These are phyloP conservation scores for Ranitomeya imitator DNA, from an alignment of 2,113 vertebrate species.

Conservation along the genomic window DNA sequence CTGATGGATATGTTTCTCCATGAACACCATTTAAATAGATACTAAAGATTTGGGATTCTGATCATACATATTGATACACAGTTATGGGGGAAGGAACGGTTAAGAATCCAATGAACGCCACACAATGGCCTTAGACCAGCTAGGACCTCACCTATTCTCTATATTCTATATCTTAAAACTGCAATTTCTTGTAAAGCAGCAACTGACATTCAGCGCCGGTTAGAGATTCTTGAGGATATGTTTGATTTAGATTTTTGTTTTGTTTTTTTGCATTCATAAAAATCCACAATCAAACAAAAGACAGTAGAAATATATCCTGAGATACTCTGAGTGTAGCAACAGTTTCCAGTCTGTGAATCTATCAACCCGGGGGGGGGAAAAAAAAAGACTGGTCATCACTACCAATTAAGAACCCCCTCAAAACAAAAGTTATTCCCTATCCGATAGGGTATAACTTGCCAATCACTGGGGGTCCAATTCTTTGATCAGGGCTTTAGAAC, in stretches of 20 bases:
- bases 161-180: slow-evolving; percentile 33
- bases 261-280: slow-evolving; percentile 10
- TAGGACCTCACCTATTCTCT: slow-evolving; percentile 41
- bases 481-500: too few species aligned
- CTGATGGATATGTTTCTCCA: background rate
- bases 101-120: slow-evolving; percentile 29
- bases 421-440: too few species aligned
- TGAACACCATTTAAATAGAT: background rate
- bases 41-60: background rate
- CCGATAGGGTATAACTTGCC: too few species aligned
- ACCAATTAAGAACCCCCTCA: background rate
- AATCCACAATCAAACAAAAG: slow-evolving; percentile 14
- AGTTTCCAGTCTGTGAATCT: background rate
- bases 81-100: background rate
- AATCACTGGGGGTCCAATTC: too few species aligned
- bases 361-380: background rate
- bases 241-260: background rate
- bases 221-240: slow-evolving; percentile 48
- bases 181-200: slow-evolving; percentile 39
- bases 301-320: slow-evolving; percentile 22
- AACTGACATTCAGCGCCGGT: slow-evolving; percentile 45
- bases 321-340: slow-evolving; percentile 21
- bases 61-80: background rate
- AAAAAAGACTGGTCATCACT: background rate
- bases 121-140: slow-evolving; percentile 54